These are phyloP conservation scores for Balanococcus diminutus DNA, from an alignment of 2,888 invertebrate species.

Conservation along the genomic window DNA sequence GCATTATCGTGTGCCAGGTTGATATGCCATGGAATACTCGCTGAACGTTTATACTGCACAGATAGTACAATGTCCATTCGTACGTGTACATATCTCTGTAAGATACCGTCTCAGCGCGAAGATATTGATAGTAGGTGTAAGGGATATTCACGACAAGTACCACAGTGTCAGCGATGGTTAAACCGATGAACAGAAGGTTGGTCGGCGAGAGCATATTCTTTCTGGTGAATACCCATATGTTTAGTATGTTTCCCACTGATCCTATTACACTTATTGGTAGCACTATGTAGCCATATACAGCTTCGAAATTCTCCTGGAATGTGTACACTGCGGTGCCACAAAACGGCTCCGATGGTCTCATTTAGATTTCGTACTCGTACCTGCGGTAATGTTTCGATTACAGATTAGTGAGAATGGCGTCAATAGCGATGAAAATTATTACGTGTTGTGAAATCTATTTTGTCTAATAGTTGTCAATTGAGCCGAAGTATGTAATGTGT, in stretches of 20 bases:
- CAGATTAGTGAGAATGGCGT: too few species aligned
- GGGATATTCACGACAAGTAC: slow-evolving; percentile 95
- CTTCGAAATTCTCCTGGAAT: neutral
- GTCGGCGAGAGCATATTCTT: slow-evolving; percentile 90
- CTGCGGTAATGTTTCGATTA: too few species aligned
- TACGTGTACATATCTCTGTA: slow-evolving; percentile 69
- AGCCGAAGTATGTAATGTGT: too few species aligned
- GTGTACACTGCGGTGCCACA: neutral
- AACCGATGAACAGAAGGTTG: slow-evolving; percentile 86
- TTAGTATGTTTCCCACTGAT: slow-evolving; percentile 85
- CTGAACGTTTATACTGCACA: slow-evolving; percentile 87
- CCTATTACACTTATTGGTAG: slow-evolving; percentile 87
- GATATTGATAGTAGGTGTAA: slow-evolving; percentile 80
- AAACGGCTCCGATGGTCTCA: neutral
- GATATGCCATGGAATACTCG: slow-evolving; percentile 89
- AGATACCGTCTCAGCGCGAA: slow-evolving; percentile 64
- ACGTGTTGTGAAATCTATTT: too few species aligned
- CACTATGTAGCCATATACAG: slow-evolving; percentile 79
- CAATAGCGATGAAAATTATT: too few species aligned
- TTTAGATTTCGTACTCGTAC: too few species aligned
- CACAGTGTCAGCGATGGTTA: slow-evolving; percentile 91
- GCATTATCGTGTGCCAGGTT: slow-evolving; percentile 88
- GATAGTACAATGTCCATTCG: slow-evolving; percentile 80
- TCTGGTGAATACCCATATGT: slow-evolving; percentile 86
- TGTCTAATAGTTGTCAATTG: too few species aligned